Conservation (phyloP, 2,113 vertebrate species). For the Zosterops pallidus region DNA sequence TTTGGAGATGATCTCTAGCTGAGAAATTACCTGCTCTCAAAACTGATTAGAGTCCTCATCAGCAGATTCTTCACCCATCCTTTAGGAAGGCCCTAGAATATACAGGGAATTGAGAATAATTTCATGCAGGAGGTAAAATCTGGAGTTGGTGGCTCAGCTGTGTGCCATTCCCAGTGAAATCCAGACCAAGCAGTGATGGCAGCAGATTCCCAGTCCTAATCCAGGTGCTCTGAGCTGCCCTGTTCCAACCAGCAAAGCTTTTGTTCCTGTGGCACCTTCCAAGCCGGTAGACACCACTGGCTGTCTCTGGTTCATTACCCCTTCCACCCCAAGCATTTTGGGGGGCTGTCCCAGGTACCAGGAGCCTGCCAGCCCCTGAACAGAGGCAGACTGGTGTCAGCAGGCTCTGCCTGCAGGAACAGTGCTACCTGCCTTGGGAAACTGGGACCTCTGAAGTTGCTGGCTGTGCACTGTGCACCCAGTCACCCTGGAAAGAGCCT, state of each 20-base stretch:
- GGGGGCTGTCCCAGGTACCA: neutral
- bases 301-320: neutral
- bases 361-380: neutral
- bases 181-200: neutral
- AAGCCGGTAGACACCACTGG: rapidly evolving
- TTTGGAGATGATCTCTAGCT: constrained; percentile 62
- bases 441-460: rapidly evolving
- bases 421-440: neutral
- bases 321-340: neutral
- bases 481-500: neutral
- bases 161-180: neutral
- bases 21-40: constrained; percentile 65
- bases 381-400: neutral
- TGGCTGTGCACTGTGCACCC: rapidly evolving
- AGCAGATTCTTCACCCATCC: constrained; percentile 36
- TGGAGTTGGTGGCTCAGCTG: neutral
- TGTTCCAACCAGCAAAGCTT: neutral
- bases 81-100: constrained; percentile 10
- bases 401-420: neutral
- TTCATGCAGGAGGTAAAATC: constrained; percentile 3
- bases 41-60: constrained; percentile 64
- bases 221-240: neutral
- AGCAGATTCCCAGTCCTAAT: neutral
- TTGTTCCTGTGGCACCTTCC: neutral
- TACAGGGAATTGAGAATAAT: neutral